Percentiles rank a stretch among this genome's conserved stretches.
These are phyloP conservation scores for Phyllotreta striolata DNA, from an alignment of 2,888 invertebrate species.

Conservation along the genomic window DNA sequence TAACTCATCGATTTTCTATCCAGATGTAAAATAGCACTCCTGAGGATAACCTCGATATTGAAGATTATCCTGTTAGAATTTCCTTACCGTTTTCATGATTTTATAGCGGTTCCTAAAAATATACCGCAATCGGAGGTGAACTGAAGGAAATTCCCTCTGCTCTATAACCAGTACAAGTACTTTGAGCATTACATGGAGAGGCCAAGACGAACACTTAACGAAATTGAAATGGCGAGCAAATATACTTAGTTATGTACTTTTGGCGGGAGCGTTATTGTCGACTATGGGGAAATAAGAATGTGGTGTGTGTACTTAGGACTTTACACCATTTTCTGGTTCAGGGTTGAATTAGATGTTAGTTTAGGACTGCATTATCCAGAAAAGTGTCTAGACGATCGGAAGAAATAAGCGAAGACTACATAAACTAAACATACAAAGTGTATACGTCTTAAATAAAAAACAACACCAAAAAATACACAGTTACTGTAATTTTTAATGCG, in stretches of 20 bases:
- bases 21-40: slow-evolving; percentile 31
- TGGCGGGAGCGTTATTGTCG: slow-evolving; percentile 1
- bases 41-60: slow-evolving; percentile 35
- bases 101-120: slow-evolving; percentile 21
- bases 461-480: too few relatives aligned
- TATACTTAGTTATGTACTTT: slow-evolving; percentile 11
- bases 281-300: slow-evolving; percentile 1
- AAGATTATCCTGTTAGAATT: slow-evolving; percentile 35
- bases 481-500: too few relatives aligned
- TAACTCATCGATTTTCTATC: slow-evolving; percentile 35
- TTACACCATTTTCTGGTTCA: neutral
- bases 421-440: too few relatives aligned
- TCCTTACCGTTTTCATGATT: slow-evolving; percentile 32
- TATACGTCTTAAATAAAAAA: too few relatives aligned
- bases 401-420: too few relatives aligned
- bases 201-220: slow-evolving; percentile 4
- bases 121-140: slow-evolving; percentile 13
- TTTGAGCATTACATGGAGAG: slow-evolving; percentile 11
- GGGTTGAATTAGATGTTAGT: slow-evolving; percentile 9
- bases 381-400: too few relatives aligned
- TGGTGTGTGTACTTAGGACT: slow-evolving; percentile 2
- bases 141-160: slow-evolving; percentile 4
- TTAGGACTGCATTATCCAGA: slow-evolving; percentile 1
- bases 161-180: slow-evolving; percentile 18
- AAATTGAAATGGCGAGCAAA: slow-evolving; percentile 16